These are phyloP conservation scores for Archaeoteleia sp. DNA, from an alignment of 2,888 invertebrate genomes.

Conservation along the genomic window DNA sequence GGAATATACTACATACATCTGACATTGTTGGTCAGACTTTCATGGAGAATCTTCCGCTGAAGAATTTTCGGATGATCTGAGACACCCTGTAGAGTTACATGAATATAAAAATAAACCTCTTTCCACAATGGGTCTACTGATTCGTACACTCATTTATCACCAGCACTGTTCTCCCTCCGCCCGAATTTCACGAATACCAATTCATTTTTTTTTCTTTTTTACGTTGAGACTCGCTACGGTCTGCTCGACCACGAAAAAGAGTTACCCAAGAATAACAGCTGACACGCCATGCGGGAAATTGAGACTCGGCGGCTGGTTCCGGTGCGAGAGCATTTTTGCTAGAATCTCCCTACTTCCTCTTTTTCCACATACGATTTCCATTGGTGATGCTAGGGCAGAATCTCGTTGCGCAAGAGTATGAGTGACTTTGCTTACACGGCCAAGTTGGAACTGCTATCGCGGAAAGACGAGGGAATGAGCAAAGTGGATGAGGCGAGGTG, in stretches of 20 bases:
- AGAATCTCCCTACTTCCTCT: constrained; percentile 25
- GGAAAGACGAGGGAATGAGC: constrained; percentile 21
- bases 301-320: constrained; percentile 50
- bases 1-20: too few relatives aligned
- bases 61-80: too few relatives aligned
- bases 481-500: constrained; percentile 25
- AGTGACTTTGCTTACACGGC: constrained; percentile 26
- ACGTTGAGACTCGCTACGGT: constrained; percentile 29
- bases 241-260: constrained; percentile 40
- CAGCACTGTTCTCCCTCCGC: background rate
- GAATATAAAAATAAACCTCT: background rate
- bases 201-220: constrained; percentile 13
- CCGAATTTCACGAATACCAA: constrained; percentile 24
- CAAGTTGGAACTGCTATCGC: constrained; percentile 13
- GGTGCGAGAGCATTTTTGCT: constrained; percentile 43
- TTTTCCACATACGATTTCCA: constrained; percentile 33
- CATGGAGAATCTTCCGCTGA: too few relatives aligned
- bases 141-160: constrained; percentile 23
- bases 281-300: constrained; percentile 52
- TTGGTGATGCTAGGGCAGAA: constrained; percentile 23
- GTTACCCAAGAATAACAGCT: constrained; percentile 50
- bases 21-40: too few relatives aligned
- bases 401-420: constrained; percentile 20
- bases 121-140: constrained; percentile 4
- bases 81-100: background rate